Base-by-base conservation (phyloP, 2,797 vertebrate species). In the Argyrosomus regius region DNA sequence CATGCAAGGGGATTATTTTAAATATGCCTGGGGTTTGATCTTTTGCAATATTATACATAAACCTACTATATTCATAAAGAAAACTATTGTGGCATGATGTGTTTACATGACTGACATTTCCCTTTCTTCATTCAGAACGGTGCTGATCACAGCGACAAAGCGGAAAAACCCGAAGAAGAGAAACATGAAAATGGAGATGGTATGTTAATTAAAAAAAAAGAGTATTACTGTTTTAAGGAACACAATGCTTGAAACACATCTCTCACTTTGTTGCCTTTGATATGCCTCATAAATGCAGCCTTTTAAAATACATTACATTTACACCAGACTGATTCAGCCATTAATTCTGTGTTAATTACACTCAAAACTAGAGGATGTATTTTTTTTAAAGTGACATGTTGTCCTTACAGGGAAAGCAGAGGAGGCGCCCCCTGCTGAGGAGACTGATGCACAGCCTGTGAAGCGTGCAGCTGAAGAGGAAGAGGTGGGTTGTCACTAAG, bases 391-490 rank as follows among this genome's bases (percentile, higher is more conserved):
- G 56, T 84, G 62, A 49, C 39, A 46, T 75, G 72, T 77, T 88
- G 66, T 89, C 35, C 48, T 77, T 78, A 28, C 82, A 94, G 95
- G 68, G 57, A 90, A 95, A 4, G 94, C 81, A 73, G 94, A 95
- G 77, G 89, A 93, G 80, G 93, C 94, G 89, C 94, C 94, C 87
- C 95, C 93, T 86, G 94, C 92, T 86, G 95, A 94, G 64, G 91
- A 96, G 80, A 90, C 89, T 62, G 96, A 96, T 31, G 95, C 87
- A 86, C 93, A 93, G 88, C 93, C 96, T 22, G 96, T 93, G 87
- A 97, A 97, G 90, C 96, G 96, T 83, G 92, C 95, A 54, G 96
- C 96, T 68, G 96, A 96, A 20, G 94, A 96, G 85, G 91, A 91
- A 78, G 88, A 87, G 77, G 89, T 83, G 45, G 16, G 83, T 80